phyloP scores from a whole-genome alignment of 2,888 invertebrate genomes.

The Rhopalosiphum nymphaeae region DNA sequence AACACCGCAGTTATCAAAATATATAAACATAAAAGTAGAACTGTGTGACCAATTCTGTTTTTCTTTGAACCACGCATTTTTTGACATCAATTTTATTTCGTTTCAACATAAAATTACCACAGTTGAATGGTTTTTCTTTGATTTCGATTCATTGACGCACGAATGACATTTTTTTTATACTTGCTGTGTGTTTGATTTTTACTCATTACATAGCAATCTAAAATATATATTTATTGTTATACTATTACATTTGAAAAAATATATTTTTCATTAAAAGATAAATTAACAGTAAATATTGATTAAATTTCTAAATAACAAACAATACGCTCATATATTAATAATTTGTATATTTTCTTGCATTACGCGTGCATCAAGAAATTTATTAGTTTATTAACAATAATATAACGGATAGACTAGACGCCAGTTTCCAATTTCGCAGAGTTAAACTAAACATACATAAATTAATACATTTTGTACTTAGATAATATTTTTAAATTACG shows the following conservation, averaged over 20 bases:
- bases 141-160: not conserved
- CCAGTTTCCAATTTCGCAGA: not conserved
- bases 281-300: not conserved
- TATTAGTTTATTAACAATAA: not conserved
- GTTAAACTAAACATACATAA: not conserved
- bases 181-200: not conserved
- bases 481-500: not conserved
- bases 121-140: not conserved
- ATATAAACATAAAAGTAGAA: not conserved
- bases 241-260: not conserved
- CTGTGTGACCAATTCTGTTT: not conserved
- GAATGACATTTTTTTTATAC: not conserved
- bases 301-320: not conserved
- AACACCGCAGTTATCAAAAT: not conserved
- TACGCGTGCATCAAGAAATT: not conserved
- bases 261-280: not conserved
- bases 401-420: too few species aligned
- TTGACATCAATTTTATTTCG: not conserved
- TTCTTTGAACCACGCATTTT: not conserved
- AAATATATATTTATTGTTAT: not conserved
- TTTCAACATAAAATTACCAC: not conserved
- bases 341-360: not conserved
- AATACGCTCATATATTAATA: not conserved
- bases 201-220: not conserved
- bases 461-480: not conserved